These are phyloP conservation scores for Vultur gryphus DNA, from an alignment of 2,797 vertebrate species.

Conservation along the genomic window DNA sequence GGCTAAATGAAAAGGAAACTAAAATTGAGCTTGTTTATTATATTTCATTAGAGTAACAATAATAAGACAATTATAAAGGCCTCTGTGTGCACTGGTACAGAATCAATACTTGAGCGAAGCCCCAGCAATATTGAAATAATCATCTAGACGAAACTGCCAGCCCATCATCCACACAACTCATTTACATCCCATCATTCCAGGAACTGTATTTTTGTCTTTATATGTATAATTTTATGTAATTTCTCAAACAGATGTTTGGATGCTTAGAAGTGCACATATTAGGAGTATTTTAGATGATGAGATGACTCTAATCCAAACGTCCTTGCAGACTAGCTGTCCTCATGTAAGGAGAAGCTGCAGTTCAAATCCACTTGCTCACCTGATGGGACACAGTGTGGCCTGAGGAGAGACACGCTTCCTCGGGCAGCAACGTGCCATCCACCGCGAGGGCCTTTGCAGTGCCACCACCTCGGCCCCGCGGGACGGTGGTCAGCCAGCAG, in stretches of 20 bases:
- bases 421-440: not conserved
- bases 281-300: not conserved
- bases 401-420: not conserved
- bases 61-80: not conserved
- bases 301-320: not conserved
- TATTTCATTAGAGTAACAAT: not conserved
- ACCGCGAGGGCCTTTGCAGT: rapidly evolving
- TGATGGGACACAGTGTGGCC: not conserved
- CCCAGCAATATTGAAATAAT: not conserved
- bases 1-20: not conserved
- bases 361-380: not conserved
- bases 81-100: not conserved
- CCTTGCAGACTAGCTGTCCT: not conserved
- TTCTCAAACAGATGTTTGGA: not conserved
- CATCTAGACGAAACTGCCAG: not conserved
- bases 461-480: not conserved
- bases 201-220: not conserved
- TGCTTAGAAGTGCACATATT: not conserved
- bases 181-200: not conserved
- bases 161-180: not conserved
- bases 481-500: not conserved
- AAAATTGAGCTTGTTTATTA: not conserved
- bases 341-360: not conserved
- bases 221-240: rapidly evolving
- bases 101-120: not conserved